Evolutionary conservation across 1,140 invertebrate species (phyloP).

Genomic region (Cydia fagiglandana): DNA sequence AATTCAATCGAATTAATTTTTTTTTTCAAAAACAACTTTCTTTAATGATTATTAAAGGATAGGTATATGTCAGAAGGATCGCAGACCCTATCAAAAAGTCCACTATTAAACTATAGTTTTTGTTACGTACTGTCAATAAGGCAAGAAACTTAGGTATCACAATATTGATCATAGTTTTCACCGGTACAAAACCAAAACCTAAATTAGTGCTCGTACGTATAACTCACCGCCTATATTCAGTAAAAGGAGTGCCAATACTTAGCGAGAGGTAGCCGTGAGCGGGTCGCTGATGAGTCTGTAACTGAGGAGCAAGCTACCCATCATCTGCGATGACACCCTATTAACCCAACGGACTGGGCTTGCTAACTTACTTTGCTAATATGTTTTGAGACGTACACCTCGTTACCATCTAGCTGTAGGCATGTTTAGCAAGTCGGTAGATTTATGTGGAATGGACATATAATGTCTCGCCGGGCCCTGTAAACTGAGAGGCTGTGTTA

Average conservation of each 20-base stretch:
- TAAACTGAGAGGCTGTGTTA: constrained; percentile 30
- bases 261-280: constrained; percentile 51
- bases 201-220: too few relatives aligned
- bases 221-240: constrained; percentile 46
- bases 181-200: neutral
- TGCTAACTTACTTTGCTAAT: constrained; percentile 63
- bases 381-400: constrained; percentile 56
- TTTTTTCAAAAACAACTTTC: too few relatives aligned
- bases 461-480: constrained; percentile 24
- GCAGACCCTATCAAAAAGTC: too few relatives aligned
- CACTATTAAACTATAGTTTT: too few relatives aligned
- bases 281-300: constrained; percentile 61
- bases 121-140: too few relatives aligned
- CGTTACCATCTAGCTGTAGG: constrained; percentile 26
- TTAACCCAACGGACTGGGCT: constrained; percentile 62
- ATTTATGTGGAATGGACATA: constrained; percentile 30
- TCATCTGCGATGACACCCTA: constrained; percentile 72
- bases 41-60: too few relatives aligned
- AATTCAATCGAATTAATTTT: too few relatives aligned
- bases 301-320: constrained; percentile 62
- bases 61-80: too few relatives aligned
- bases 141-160: too few relatives aligned
- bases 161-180: neutral
- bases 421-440: constrained; percentile 27
- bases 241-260: constrained; percentile 59